A percentile compares a stretch with the other conserved stretches of the same genome.
Conservation (phyloP, 2,113 vertebrate species). For the Rousettus leschenaultii region DNA sequence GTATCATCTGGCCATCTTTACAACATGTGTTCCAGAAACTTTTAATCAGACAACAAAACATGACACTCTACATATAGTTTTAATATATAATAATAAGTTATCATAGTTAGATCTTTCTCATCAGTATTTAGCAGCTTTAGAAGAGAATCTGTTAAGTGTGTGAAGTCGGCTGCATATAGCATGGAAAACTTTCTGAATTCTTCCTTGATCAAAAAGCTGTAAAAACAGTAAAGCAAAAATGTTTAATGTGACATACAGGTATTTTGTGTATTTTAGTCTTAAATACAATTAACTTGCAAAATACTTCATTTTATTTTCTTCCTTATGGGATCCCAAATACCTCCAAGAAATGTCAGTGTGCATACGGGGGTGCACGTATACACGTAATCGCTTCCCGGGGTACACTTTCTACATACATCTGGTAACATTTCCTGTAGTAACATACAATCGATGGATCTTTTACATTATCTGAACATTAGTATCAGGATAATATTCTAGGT, state of each 20-base stretch:
- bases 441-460: neutral
- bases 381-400: neutral
- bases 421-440: neutral
- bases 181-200: conserved; percentile 84
- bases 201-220: conserved; percentile 83
- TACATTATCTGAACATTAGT: neutral
- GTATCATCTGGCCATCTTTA: neutral
- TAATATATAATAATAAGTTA: conserved; percentile 68
- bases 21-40: conserved; percentile 50
- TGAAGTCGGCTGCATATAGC: conserved; percentile 80
- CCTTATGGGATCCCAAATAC: neutral
- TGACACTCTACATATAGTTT: conserved; percentile 57
- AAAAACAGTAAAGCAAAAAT: conserved; percentile 80
- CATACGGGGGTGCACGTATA: too few species aligned
- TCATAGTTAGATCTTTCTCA: conserved; percentile 75
- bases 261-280: conserved; percentile 31
- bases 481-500: neutral
- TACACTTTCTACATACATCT: neutral
- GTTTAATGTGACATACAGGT: conserved; percentile 38
- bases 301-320: conserved; percentile 18
- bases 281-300: conserved; percentile 37
- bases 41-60: conserved; percentile 65
- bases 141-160: conserved; percentile 82
- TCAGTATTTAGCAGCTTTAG: conserved; percentile 81
- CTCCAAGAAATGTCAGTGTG: neutral